These are phyloP conservation scores for Orthonychiurus folsomi DNA, from an alignment of 2,888 invertebrate species.

Conservation along the genomic window DNA sequence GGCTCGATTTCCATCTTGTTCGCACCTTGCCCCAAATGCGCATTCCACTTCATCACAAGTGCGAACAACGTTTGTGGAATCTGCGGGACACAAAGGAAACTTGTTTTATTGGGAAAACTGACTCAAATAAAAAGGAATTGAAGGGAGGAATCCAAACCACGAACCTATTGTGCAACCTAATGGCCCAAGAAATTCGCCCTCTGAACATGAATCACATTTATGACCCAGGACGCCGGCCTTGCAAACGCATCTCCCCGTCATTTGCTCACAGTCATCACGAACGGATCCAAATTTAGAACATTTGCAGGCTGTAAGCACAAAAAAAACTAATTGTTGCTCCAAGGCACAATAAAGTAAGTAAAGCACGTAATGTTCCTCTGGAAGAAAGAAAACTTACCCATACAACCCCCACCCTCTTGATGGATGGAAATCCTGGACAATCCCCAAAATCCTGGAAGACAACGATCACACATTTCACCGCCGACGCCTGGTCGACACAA, in stretches of 20 bases:
- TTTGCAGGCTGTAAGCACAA: slow-evolving; percentile 61
- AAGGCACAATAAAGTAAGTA: not conserved
- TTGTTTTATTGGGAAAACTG: not conserved
- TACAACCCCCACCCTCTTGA: slow-evolving; percentile 62
- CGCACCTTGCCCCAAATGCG: slow-evolving; percentile 73
- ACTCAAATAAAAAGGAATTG: slow-evolving; percentile 4
- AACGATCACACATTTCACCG: slow-evolving; percentile 74
- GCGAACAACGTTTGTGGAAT: not conserved
- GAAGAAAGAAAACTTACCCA: slow-evolving; percentile 53
- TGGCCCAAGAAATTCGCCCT: slow-evolving; percentile 65
- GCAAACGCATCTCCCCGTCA: slow-evolving; percentile 74
- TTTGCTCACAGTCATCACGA: slow-evolving; percentile 84
- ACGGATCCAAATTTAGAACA: slow-evolving; percentile 81
- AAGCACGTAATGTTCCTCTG: slow-evolving; percentile 6
- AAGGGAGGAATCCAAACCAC: not conserved
- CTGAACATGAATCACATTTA: slow-evolving; percentile 74
- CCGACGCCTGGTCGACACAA: slow-evolving; percentile 78
- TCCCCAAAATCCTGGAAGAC: slow-evolving; percentile 86
- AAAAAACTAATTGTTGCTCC: not conserved
- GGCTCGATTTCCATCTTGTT: slow-evolving; percentile 60
- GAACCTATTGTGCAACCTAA: slow-evolving; percentile 55
- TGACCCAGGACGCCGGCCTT: slow-evolving; percentile 74
- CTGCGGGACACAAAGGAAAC: not conserved
- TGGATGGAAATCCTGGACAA: slow-evolving; percentile 63
- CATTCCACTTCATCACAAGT: slow-evolving; percentile 65